phyloP scores from a whole-genome alignment of 2,113 vertebrate species.

The Anoplopoma fimbria region DNA sequence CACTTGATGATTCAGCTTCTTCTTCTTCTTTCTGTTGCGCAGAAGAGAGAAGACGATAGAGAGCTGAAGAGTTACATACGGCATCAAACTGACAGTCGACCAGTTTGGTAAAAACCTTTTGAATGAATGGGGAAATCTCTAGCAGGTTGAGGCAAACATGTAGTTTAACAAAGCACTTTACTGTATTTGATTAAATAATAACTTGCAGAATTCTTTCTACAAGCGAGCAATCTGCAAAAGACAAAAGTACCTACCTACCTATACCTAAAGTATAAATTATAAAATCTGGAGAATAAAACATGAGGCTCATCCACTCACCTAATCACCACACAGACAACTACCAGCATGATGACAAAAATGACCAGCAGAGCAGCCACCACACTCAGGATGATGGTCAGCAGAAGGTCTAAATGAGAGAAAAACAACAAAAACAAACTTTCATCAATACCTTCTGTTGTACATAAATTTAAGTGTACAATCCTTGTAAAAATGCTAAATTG shows the following conservation, averaged over 20 bases:
- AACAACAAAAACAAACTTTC: neutral
- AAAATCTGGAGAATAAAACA: neutral
- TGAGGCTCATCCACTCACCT: slow-evolving; percentile 82
- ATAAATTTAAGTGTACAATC: neutral
- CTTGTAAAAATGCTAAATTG: neutral
- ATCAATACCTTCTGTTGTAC: neutral
- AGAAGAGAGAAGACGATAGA: neutral
- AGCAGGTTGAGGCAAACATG: neutral
- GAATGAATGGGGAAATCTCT: neutral
- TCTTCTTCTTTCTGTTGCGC: slow-evolving; percentile 84
- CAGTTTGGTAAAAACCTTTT: neutral
- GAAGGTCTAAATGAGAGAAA: slow-evolving; percentile 76
- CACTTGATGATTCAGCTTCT: slow-evolving; percentile 66
- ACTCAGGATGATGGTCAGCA: slow-evolving; percentile 78
- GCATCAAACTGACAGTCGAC: neutral
- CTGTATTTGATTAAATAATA: neutral
- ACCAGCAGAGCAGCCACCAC: slow-evolving; percentile 80
- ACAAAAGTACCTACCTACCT: neutral
- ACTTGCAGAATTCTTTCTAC: neutral
- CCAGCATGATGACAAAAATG: slow-evolving; percentile 67
- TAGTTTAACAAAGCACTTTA: neutral
- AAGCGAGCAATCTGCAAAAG: neutral
- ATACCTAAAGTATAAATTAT: neutral
- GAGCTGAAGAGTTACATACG: neutral
- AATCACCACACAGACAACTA: slow-evolving; percentile 83